Evolutionary conservation across 2,797 vertebrate genomes (phyloP), one percentile per base, ranked within the genome.

Genomic region (Gallirallus australis): DNA sequence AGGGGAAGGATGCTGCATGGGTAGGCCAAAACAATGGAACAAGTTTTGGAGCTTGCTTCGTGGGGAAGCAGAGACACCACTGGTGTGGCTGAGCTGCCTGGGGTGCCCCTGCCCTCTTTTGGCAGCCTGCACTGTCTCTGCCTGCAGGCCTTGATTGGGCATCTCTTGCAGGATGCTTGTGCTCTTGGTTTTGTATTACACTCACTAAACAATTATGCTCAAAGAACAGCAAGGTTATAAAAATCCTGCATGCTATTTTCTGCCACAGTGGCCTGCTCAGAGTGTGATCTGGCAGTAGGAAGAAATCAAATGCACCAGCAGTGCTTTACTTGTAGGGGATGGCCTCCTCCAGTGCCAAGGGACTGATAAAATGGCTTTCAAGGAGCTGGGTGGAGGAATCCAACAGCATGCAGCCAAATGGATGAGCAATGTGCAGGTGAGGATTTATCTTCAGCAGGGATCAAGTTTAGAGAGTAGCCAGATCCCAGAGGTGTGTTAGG

Each of bases 61-160:
- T 37, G 25, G 8, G 27, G 8, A 15, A 33, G 2, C 17, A 56
- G 64, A 31, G 11, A 9, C 0, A 4, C 2, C 0, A 0, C 11
- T 60, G 50, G 23, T 45, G 52, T 25, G 42, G 7, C 56, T 40
- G 47, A 76, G 50, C 23, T 65, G 71, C 63, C 15, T 4, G 8
- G 8, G 6, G 15, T 63, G 37, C 33, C 39, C 2, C 17, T 59
- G 21, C 21, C 21, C 39, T 60, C 39, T 24, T 42, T 9, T 1
- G 14, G 40, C 57, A 76, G 21, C 35, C 59, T 65, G 12, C 12
- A 12, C 16, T 20, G 8, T 14, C 35, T 42, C 35, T 68, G 48
- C 35, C 23, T 15, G 52, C 33, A 39, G 31, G 19, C 16, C 37
- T 52, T 45, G 24, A 45, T 39, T 33, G 23, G n/a, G 6, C 64